Evolutionary conservation across 2,888 invertebrate species (phyloP), one percentile per base, ranked within the genome.

Genomic region (Meloe dianella): DNA sequence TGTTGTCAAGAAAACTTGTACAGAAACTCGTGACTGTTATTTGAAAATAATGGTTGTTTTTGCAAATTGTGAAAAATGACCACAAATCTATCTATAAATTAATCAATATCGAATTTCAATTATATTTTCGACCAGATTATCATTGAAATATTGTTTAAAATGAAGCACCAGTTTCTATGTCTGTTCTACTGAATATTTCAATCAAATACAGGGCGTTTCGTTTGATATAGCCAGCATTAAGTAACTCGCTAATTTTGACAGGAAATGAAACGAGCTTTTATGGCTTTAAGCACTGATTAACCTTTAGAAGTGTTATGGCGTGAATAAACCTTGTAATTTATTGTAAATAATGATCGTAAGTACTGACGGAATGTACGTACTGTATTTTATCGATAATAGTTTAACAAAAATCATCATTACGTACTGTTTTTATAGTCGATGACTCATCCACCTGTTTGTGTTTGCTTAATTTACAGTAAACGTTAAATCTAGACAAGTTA

Each of bases 21-120:
- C 54, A 54, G 54, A 54, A 54, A 54, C 10, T 54, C 54, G 54
- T 54, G 54, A 54, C 27, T 27, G 27, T 54, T 54, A 54, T 54
- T 54, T n/a, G 7, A 54, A 54, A 54, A 54, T 54, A 54, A 54
- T 54, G 10, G 8, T 38, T 12, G 14, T 38, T 1, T 22, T 6
- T 38, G 38, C 5, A 38, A 14, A 10, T 38, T 51, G 22, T 54
- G 12, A 14, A 54, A 54, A 54, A 22, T 24, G 22, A 14, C 24
- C 54, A 51, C 24, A 54, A 2, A 9, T 22, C 51, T 22, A 51
- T 22, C 5, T 38, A 14, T 38, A 38, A 38, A 38, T 14, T 38
- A 38, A 41, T 41, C 41, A n/a, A 41, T 41, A 41, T 12, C n/a
- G 8, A 7, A 41, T 41, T 41, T 41, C 12, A 32, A 32, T 10